Evolutionary conservation across 2,797 vertebrate species (phyloP), one percentile per base, ranked within the genome.

Genomic region (Nyctibius grandis): DNA sequence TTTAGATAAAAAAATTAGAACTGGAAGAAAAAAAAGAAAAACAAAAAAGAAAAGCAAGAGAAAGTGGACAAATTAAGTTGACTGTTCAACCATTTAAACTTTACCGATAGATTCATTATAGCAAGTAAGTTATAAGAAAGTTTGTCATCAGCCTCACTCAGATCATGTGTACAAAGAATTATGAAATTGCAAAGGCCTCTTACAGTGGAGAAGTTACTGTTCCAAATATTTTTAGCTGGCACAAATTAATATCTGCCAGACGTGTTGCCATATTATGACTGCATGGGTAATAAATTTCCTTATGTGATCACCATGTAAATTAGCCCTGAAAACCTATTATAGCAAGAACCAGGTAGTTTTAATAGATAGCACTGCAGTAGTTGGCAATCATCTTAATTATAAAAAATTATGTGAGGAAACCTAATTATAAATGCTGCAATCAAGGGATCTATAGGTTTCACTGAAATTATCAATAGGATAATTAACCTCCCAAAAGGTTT

Each of bases 301-400:
- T 82, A 64, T 87, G 65, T 70, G 89, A 79, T 83, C 85, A 74
- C 34, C 68, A 90, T 38, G 54, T 68, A 94, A 94, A 95, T 89
- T 61, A 86, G 67, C 29, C n/a, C 23, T 48, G 50, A 85, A 95
- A 93, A 86, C 7, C 50, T 82, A 76, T 50, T 88, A 73, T 31
- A 86, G 36, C 34, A 86, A 73, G 61, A 86, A 59, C 11, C 60
- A 85, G 54, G 56, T 89, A 79, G 47, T 78, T 93, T 85, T 88
- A 95, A 88, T 84, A 61, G 79, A 45, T 16, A 85, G 20, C 70
- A 79, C 36, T 82, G 69, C 61, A 88, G 69, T 26, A 94, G 69
- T 2, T 78, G 36, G 78, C 63, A 87, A 91, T 78, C 20, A 73
- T 44, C 56, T 67, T 86, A 83, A 97, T 95, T 84, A 87, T 36